These are phyloP conservation scores for Choristoneura rosaceana DNA, from an alignment of 2,888 invertebrate species.

Conservation along the genomic window DNA sequence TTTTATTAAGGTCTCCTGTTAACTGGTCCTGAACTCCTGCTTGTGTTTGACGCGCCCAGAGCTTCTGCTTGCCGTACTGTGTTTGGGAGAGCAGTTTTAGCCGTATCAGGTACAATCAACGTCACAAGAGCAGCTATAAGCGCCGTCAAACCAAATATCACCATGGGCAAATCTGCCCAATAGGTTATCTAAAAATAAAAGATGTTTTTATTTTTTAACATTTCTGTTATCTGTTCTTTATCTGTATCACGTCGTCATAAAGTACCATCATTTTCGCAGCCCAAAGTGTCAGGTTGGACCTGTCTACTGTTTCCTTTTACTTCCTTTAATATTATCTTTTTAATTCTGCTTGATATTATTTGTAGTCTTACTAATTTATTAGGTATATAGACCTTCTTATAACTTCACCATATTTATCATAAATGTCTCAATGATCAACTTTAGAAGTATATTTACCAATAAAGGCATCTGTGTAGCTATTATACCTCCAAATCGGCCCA, in stretches of 20 bases:
- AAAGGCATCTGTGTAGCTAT: neutral
- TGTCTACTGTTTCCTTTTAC: neutral
- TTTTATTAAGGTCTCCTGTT: neutral
- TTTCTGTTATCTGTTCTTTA: neutral
- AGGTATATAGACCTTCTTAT: neutral
- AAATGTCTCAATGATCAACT: neutral
- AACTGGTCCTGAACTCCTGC: neutral
- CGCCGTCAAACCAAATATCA: constrained; percentile 51
- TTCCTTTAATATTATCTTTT: neutral
- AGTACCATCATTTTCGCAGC: no score
- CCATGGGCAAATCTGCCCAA: constrained; percentile 54
- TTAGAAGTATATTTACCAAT: neutral
- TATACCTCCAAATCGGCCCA: neutral
- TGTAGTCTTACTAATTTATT: neutral
- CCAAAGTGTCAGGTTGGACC: no score
- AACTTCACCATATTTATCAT: neutral
- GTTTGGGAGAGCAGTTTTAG: constrained; percentile 51
- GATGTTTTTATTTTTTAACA: neutral
- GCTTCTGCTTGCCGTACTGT: constrained; percentile 53
- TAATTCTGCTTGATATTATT: neutral
- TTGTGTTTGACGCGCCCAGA: constrained; percentile 41
- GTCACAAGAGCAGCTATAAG: constrained; percentile 51
- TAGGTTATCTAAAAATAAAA: neutral
- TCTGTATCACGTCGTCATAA: no score
- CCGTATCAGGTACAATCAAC: constrained; percentile 54